Conservation (phyloP, 1,140 invertebrate genomes). For the Aphelenchoides fujianensis region DNA sequence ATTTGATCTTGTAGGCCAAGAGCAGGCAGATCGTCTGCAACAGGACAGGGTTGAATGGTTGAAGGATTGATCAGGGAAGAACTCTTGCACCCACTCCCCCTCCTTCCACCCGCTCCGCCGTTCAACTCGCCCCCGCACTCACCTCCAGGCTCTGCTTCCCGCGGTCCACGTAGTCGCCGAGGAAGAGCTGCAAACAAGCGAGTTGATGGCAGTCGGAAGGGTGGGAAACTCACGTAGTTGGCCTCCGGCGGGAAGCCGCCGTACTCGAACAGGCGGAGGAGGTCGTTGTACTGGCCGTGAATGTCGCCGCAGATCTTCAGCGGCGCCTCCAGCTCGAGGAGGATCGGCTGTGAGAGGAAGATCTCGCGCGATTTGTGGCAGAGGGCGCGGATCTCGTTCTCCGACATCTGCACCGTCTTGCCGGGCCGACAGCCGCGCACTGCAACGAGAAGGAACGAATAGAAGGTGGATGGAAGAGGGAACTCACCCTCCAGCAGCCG, state of each 20-base stretch:
- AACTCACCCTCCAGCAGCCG: conserved; percentile 86
- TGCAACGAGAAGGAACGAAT: too few species aligned
- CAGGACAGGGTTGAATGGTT: conserved; percentile 54
- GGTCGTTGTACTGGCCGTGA: conserved; percentile 41
- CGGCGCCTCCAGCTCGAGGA: conserved; percentile 68
- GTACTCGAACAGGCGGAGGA: conserved; percentile 56
- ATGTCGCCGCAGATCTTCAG: conserved; percentile 66
- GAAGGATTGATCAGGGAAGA: too few species aligned
- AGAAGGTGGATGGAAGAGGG: conserved; percentile 18
- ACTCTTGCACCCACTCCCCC: too few species aligned
- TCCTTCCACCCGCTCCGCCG: too few species aligned
- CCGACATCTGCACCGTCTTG: conserved; percentile 65
- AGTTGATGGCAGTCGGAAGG: not conserved
- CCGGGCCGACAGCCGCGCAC: conserved; percentile 67
- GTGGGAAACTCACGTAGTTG: conserved; percentile 48
- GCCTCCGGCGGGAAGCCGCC: conserved; percentile 57
- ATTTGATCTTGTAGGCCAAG: conserved; percentile 80
- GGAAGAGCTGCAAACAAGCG: conserved; percentile 65
- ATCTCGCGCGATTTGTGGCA: conserved; percentile 66
- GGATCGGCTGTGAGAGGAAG: conserved; percentile 69
- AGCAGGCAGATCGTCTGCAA: conserved; percentile 70
- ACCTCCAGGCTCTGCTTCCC: conserved; percentile 68
- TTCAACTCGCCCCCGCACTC: not conserved
- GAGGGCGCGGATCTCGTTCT: conserved; percentile 61
- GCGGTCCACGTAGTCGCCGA: conserved; percentile 63